Conservation (phyloP, 2,797 vertebrate genomes). For the Clarias laeviceps region DNA sequence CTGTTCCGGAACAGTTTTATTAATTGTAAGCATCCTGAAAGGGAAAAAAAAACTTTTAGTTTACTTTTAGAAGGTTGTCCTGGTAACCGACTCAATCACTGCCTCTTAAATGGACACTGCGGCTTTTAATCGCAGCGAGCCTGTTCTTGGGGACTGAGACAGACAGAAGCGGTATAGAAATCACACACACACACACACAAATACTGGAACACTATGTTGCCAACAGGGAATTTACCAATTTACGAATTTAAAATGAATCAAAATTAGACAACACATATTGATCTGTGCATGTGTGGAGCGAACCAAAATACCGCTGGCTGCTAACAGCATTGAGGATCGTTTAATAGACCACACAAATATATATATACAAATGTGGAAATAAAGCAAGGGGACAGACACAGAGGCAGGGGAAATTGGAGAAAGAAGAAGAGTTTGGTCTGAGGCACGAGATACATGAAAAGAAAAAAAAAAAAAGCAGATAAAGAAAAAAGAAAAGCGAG, state of each 20-base stretch:
- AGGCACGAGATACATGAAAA: constrained; percentile 3
- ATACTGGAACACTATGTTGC: neutral
- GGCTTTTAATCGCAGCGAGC: constrained; percentile 79
- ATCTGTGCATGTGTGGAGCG: constrained; percentile 24
- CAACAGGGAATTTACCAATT: constrained; percentile 10
- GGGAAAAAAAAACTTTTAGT: constrained; percentile 73
- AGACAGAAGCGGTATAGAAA: constrained; percentile 10
- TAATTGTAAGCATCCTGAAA: constrained; percentile 84
- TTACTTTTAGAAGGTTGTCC: constrained; percentile 87
- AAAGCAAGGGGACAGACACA: neutral
- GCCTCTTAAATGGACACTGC: constrained; percentile 81
- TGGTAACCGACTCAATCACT: constrained; percentile 81
- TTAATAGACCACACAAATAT: neutral
- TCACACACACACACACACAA: neutral
- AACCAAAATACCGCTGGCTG: neutral
- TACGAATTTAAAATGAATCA: constrained; percentile 33
- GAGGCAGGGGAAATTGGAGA: constrained; percentile 47
- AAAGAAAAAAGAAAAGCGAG: constrained; percentile 3
- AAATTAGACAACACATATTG: constrained; percentile 40
- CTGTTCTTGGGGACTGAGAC: constrained; percentile 79
- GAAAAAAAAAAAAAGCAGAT: neutral
- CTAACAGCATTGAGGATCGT: constrained; percentile 2
- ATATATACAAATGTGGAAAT: constrained; percentile 4
- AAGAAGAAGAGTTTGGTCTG: constrained; percentile 33
- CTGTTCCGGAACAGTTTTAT: constrained; percentile 85